phyloP scores from a whole-genome alignment of 1,140 invertebrate genomes.

The Cotesia chilonis region DNA sequence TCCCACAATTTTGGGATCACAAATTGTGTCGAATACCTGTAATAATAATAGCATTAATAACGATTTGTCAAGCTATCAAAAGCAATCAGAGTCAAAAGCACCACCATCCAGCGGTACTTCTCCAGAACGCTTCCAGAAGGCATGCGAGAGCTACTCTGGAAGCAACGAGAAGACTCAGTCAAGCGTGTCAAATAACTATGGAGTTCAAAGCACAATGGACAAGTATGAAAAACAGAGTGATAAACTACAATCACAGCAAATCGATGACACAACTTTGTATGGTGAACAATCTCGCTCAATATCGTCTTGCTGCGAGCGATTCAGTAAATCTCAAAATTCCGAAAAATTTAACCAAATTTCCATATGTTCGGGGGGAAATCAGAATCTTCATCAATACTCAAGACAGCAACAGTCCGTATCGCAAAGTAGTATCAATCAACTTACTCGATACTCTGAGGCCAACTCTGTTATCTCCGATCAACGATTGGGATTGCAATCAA shows the following conservation, averaged over 20 bases:
- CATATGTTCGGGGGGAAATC: constrained; percentile 17
- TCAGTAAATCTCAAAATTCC: constrained; percentile 38
- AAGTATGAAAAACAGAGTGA: constrained; percentile 37
- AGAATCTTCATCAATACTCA: constrained; percentile 35
- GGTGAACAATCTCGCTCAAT: constrained; percentile 27
- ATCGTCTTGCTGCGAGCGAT: constrained; percentile 32
- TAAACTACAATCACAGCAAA: constrained; percentile 35
- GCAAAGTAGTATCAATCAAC: constrained; percentile 42
- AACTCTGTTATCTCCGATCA: constrained; percentile 42
- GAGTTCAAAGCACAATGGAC: constrained; percentile 39
- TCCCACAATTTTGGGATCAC: constrained; percentile 42
- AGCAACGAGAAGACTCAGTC: constrained; percentile 42
- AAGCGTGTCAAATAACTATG: constrained; percentile 47
- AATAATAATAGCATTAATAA: constrained; percentile 19
- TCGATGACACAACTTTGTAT: constrained; percentile 25
- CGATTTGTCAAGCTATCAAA: constrained; percentile 47
- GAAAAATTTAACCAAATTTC: constrained; percentile 47
- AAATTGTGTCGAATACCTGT: constrained; percentile 42
- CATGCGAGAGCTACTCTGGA: not conserved
- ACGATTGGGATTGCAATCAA: constrained; percentile 35
- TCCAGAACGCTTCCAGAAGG: constrained; percentile 46
- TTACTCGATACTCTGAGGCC: constrained; percentile 46
- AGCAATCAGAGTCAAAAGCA: constrained; percentile 41
- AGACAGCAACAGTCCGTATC: constrained; percentile 22
- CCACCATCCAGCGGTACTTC: constrained; percentile 30